Conservation (phyloP, 2,888 invertebrate species). For the Xylota segnis region DNA sequence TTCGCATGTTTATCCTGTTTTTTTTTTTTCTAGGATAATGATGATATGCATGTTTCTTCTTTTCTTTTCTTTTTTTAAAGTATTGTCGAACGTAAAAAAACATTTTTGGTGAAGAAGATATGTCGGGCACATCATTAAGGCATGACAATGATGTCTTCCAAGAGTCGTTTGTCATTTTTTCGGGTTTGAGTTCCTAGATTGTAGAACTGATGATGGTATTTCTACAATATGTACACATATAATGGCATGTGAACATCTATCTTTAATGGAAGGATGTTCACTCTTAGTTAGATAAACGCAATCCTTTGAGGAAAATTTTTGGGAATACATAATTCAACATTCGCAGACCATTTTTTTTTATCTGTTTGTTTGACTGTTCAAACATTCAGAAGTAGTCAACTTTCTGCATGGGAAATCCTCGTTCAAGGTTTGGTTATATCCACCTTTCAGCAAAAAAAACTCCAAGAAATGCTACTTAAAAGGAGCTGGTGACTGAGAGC, state of each 20-base stretch:
- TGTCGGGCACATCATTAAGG: constrained; percentile 43
- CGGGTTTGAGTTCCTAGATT: not conserved
- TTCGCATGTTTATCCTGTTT: not conserved
- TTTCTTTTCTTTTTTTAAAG: too few species aligned
- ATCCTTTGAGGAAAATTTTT: too few species aligned
- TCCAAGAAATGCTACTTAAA: too few species aligned
- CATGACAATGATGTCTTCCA: constrained; percentile 19
- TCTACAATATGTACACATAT: not conserved
- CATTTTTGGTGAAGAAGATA: constrained; percentile 24
- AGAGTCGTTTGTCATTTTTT: constrained; percentile 38
- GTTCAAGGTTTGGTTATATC: too few species aligned
- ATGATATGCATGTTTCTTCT: not conserved
- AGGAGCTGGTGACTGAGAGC: too few species aligned
- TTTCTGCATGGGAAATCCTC: too few species aligned
- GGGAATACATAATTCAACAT: too few species aligned
- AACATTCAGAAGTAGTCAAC: too few species aligned
- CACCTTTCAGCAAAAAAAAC: too few species aligned
- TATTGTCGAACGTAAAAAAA: not conserved
- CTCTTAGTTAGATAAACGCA: too few species aligned
- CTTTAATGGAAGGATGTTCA: not conserved
- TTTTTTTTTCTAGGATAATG: not conserved
- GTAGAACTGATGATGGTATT: not conserved
- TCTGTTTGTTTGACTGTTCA: too few species aligned
- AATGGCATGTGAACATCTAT: not conserved
- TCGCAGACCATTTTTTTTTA: too few species aligned